A percentile compares a stretch with the other conserved stretches of the same genome.
These are phyloP conservation scores for Clarias magur DNA, from an alignment of 2,113 vertebrate genomes.

Conservation along the genomic window DNA sequence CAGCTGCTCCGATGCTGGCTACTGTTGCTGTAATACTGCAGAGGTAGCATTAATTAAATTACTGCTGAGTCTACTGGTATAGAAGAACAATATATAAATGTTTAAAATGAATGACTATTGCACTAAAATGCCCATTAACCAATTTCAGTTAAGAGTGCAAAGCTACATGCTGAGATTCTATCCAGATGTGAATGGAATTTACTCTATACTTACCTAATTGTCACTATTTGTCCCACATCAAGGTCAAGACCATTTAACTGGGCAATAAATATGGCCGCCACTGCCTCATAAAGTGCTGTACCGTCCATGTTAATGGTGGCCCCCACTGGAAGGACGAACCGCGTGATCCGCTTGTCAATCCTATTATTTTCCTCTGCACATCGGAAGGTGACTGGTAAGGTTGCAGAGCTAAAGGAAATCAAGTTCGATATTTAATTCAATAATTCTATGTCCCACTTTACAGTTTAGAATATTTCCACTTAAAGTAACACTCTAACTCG, in stretches of 20 bases:
- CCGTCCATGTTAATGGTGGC: conserved; percentile 99
- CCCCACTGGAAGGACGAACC: conserved; percentile 93
- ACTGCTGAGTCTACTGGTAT: conserved; percentile 10
- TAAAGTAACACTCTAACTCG: conserved; percentile 45
- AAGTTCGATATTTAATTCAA: not conserved
- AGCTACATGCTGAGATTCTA: not conserved
- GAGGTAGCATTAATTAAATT: conserved; percentile 45
- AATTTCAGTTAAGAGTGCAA: not conserved
- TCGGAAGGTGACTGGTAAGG: conserved; percentile 94
- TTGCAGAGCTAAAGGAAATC: conserved; percentile 82
- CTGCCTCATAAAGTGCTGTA: conserved; percentile 94
- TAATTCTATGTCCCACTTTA: not conserved
- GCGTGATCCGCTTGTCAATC: conserved; percentile 93
- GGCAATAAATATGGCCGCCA: conserved; percentile 95
- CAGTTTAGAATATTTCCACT: conserved; percentile 5
- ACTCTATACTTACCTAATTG: conserved; percentile 82
- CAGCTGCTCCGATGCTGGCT: conserved; percentile 94
- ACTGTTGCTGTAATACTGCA: conserved; percentile 92
- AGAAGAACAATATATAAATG: not conserved
- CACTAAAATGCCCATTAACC: not conserved
- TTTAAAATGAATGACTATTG: not conserved
- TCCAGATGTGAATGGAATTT: not conserved
- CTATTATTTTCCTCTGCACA: conserved; percentile 93
- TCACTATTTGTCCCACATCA: conserved; percentile 88
- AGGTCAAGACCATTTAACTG: conserved; percentile 87